These are phyloP conservation scores for Brachionichthys hirsutus DNA, from an alignment of 2,113 vertebrate species.

Conservation along the genomic window DNA sequence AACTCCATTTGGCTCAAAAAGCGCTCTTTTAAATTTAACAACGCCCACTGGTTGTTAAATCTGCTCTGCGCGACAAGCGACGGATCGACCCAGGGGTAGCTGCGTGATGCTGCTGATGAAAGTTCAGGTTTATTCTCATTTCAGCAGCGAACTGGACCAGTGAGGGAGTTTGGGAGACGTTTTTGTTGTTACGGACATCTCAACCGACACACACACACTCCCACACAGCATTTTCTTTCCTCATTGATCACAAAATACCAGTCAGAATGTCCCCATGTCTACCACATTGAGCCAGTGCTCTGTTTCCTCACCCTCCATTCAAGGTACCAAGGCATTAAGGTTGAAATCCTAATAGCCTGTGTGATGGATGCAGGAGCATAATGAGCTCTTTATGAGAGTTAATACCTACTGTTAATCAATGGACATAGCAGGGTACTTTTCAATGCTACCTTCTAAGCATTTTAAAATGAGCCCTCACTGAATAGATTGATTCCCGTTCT, in stretches of 20 bases:
- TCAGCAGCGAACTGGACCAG: background rate
- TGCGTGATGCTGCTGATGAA: background rate
- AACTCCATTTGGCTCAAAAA: no score
- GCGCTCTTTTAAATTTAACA: no score
- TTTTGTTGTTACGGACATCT: background rate
- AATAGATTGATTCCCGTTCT: constrained; percentile 84
- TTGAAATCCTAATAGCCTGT: constrained; percentile 72
- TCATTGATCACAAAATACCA: constrained; percentile 32
- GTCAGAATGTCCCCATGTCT: constrained; percentile 44
- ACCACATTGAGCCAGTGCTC: constrained; percentile 28
- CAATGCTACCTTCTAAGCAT: constrained; percentile 88
- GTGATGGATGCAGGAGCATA: constrained; percentile 84
- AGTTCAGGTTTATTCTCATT: background rate
- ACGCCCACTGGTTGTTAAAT: no score
- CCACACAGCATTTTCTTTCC: constrained; percentile 3
- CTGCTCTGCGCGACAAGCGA: no score
- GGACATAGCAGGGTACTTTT: constrained; percentile 86
- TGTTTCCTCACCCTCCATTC: constrained; percentile 55
- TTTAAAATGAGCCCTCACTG: constrained; percentile 92
- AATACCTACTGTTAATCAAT: constrained; percentile 95
- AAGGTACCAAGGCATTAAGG: constrained; percentile 72
- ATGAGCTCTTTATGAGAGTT: constrained; percentile 88
- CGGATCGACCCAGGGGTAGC: no score
- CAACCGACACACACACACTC: constrained; percentile 3
- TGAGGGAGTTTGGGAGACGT: background rate